Base-by-base conservation (phyloP, 1,140 invertebrate genomes). In the Onthophagus taurus region DNA sequence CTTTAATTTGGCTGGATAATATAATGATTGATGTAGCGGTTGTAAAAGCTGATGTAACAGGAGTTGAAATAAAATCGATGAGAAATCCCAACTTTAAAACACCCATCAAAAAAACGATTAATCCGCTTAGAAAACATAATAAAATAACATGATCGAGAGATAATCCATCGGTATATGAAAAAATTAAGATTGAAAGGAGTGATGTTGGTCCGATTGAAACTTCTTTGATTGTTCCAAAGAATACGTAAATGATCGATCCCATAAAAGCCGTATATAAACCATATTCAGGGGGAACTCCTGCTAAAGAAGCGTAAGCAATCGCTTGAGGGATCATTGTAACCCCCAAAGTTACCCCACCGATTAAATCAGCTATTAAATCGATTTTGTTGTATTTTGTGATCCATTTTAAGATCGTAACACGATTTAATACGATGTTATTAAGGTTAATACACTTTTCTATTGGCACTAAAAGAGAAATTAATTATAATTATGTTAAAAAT, bases 1-100 rank as follows among this genome's bases (percentile, higher is more conserved):
- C 79, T 68, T 89, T 95, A 3, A 96, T 55, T 68, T 97, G 93
- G 1, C 89, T 79, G n/a, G 78, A 72, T 19, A 86, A 80, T 48
- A 97, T 94, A 23, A 92, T 93, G 12, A 96, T 70, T 0, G 92
- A 87, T 4, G 89, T 92, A 0, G 89, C 91, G 4, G 89, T 88
- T 2, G 89, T 95, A 59, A 97, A 97, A 8, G 89, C 89, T 49
- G 83, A 88, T 20, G 89, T 90, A 5, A 96, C 89, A 5, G 91
- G 85, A 34, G 85, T 71, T 0, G 91, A 94, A 45, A 97, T 96
- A 58, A 94, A 85, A 57, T 95, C 88, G 26, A 96, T 86, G 36
- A 97, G 63, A 58, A 95, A 93, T 51, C 92, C 85, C 59, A 89
- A 67, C 63, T 80, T 76, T 11, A 89, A 63, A 4, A 89, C 30